These are phyloP conservation scores for Choristoneura rosaceana DNA, from an alignment of 2,888 invertebrate species.

Conservation along the genomic window DNA sequence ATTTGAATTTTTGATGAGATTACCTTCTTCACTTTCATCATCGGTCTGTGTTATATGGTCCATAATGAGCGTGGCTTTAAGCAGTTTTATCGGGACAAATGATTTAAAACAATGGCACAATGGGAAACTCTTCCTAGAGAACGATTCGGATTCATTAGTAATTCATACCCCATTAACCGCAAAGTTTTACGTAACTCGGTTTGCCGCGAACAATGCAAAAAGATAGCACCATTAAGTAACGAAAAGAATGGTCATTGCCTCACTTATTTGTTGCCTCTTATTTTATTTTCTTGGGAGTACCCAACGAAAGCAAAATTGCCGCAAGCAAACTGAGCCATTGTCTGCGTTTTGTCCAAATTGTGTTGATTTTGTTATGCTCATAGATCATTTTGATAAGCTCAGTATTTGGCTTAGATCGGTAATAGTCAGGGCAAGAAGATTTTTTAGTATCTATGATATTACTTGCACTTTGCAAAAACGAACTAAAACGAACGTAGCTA, in stretches of 20 bases:
- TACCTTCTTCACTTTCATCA: slow-evolving; percentile 26
- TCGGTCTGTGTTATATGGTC: slow-evolving; percentile 25
- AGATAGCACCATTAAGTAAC: slow-evolving; percentile 75
- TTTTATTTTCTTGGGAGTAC: slow-evolving; percentile 67
- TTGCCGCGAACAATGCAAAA: slow-evolving; percentile 73
- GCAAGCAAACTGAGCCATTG: slow-evolving; percentile 64
- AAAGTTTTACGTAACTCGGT: slow-evolving; percentile 72
- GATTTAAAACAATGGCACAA: slow-evolving; percentile 66
- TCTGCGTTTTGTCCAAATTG: slow-evolving; percentile 50
- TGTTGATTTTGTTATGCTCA: slow-evolving; percentile 6
- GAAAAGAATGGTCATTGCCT: slow-evolving; percentile 79
- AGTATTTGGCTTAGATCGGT: slow-evolving; percentile 6
- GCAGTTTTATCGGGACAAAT: slow-evolving; percentile 41
- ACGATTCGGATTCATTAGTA: slow-evolving; percentile 44
- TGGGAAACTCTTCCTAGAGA: slow-evolving; percentile 43
- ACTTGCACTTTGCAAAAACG: too few species aligned
- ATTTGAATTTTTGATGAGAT: slow-evolving; percentile 40
- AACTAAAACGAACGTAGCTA: too few species aligned
- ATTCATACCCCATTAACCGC: slow-evolving; percentile 78
- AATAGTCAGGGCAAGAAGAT: too few species aligned
- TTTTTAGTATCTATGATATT: too few species aligned
- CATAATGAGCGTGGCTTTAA: slow-evolving; percentile 5
- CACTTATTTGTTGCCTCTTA: slow-evolving; percentile 72
- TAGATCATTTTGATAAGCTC: slow-evolving; percentile 15
- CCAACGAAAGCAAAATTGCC: slow-evolving; percentile 65